Evolutionary conservation across 2,797 vertebrate genomes (phyloP).

Genomic region (Sebastes nivosus): DNA sequence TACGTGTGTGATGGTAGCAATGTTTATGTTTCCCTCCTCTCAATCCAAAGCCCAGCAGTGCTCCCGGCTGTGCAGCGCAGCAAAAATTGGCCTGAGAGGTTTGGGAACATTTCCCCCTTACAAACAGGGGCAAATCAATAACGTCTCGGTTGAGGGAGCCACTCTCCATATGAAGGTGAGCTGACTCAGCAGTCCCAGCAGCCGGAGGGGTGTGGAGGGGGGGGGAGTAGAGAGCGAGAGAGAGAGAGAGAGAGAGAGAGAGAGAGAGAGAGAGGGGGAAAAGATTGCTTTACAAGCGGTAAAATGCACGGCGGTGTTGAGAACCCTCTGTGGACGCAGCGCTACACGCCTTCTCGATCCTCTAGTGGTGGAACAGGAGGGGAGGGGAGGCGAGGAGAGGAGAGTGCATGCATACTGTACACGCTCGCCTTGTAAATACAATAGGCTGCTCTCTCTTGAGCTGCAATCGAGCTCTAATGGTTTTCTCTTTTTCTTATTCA

Average conservation of each 20-base stretch:
- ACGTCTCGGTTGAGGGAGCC: constrained; percentile 73
- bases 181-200: constrained; percentile 72
- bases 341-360: constrained; percentile 56
- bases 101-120: constrained; percentile 76
- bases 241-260: background rate
- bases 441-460: constrained; percentile 34
- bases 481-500: constrained; percentile 34
- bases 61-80: constrained; percentile 35
- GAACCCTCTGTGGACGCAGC: constrained; percentile 63
- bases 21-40: constrained; percentile 13
- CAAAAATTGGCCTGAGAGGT: constrained; percentile 70
- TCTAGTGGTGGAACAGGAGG: constrained; percentile 23
- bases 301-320: constrained; percentile 62
- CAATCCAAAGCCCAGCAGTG: constrained; percentile 30
- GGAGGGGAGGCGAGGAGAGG: background rate
- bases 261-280: constrained; percentile 38
- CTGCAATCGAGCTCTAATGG: constrained; percentile 26
- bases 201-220: background rate
- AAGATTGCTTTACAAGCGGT: constrained; percentile 78
- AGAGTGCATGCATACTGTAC: background rate
- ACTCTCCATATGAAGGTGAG: constrained; percentile 73
- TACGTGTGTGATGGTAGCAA: background rate
- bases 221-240: background rate
- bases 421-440: constrained; percentile 44
- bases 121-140: constrained; percentile 81